These are phyloP conservation scores for Mycogona germanica DNA, from an alignment of 2,888 invertebrate genomes.

Conservation along the genomic window DNA sequence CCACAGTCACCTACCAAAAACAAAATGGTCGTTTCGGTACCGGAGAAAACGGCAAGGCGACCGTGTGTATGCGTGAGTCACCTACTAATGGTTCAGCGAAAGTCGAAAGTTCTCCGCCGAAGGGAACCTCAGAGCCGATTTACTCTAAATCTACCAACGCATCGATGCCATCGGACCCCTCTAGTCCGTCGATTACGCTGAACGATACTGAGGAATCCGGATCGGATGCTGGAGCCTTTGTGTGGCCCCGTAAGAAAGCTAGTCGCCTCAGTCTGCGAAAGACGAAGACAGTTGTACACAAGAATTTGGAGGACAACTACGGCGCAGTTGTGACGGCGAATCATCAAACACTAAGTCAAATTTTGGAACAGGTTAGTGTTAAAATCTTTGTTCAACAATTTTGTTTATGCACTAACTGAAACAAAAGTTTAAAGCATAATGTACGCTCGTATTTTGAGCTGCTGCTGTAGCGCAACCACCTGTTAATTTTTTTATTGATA, in stretches of 20 bases:
- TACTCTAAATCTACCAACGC: conserved; percentile 14
- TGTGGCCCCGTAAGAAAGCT: conserved; percentile 10
- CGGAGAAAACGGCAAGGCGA: neutral
- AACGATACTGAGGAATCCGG: conserved; percentile 1
- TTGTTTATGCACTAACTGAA: neutral
- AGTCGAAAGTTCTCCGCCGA: too few species aligned
- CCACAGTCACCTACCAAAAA: neutral
- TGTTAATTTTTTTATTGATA: too few species aligned
- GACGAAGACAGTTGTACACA: conserved; percentile 69
- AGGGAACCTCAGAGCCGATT: conserved; percentile 7
- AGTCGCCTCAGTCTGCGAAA: conserved; percentile 57
- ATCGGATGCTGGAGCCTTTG: neutral
- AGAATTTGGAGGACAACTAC: conserved; percentile 77
- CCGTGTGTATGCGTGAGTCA: too few species aligned
- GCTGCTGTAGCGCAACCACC: too few species aligned
- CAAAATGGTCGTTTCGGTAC: too few species aligned
- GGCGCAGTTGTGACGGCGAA: conserved; percentile 80
- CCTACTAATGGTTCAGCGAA: too few species aligned
- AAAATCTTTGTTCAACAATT: neutral
- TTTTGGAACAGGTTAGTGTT: conserved; percentile 62
- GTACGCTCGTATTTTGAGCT: neutral
- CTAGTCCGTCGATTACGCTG: conserved; percentile 38
- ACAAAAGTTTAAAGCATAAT: neutral
- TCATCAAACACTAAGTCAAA: conserved; percentile 77
- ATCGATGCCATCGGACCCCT: conserved; percentile 25